Evolutionary conservation across 1,140 invertebrate genomes (phyloP).

Genomic region (Argopecten irradians): DNA sequence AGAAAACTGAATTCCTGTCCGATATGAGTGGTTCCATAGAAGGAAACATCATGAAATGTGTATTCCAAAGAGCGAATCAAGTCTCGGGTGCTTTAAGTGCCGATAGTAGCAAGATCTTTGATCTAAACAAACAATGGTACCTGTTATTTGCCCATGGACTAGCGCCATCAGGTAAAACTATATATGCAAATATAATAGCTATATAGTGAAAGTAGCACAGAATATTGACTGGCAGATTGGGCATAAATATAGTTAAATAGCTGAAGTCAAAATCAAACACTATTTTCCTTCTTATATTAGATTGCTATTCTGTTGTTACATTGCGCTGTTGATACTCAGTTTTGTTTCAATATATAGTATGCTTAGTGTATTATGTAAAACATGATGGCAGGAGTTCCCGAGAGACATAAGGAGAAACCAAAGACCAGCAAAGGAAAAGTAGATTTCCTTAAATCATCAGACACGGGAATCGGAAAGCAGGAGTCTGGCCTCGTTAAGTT

Average conservation of each 20-base stretch:
- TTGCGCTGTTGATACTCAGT: no score
- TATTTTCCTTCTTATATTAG: no score
- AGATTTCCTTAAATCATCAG: slow-evolving; percentile 13
- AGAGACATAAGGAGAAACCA: slow-evolving; percentile 19
- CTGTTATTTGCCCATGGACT: background rate
- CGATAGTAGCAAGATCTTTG: background rate
- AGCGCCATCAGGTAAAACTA: slow-evolving; percentile 1
- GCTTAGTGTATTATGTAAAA: no score
- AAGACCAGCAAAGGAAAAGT: background rate
- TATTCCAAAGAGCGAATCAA: background rate
- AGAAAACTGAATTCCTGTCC: background rate
- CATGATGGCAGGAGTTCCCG: background rate
- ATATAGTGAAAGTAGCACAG: no score
- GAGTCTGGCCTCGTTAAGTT: slow-evolving; percentile 28
- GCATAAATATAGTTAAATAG: no score
- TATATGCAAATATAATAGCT: no score
- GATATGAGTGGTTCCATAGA: background rate
- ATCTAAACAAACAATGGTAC: background rate
- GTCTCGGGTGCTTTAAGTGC: background rate
- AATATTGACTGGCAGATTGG: no score
- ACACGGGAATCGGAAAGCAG: background rate
- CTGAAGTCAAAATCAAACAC: no score
- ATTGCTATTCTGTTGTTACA: no score
- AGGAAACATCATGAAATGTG: background rate
- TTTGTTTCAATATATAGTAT: no score